These are phyloP conservation scores for Caerostris darwini DNA, from an alignment of 1,140 invertebrate species.

Conservation along the genomic window DNA sequence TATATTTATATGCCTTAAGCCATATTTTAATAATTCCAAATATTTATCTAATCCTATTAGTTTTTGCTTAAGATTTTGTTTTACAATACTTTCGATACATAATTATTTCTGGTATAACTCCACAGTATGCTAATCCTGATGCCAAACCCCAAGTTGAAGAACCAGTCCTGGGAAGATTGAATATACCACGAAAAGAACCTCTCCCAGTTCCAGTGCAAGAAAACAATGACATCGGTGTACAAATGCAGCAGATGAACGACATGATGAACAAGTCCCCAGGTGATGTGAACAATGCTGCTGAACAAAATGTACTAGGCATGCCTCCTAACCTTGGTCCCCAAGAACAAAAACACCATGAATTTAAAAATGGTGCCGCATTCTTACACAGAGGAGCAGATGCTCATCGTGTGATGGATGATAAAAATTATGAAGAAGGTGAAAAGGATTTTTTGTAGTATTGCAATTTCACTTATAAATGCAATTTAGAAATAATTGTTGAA, in stretches of 20 bases:
- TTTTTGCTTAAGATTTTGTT: no score
- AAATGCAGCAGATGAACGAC: conserved; percentile 71
- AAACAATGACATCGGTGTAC: conserved; percentile 67
- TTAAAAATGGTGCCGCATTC: conserved; percentile 50
- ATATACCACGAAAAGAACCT: conserved; percentile 34
- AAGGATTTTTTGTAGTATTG: background rate
- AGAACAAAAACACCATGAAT: conserved; percentile 19
- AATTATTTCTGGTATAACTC: no score
- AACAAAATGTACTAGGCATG: conserved; percentile 44
- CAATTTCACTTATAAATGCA: background rate
- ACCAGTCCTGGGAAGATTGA: conserved; percentile 21
- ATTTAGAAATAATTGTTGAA: background rate
- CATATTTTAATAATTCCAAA: no score
- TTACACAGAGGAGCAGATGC: conserved; percentile 53
- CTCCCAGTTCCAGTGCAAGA: conserved; percentile 25
- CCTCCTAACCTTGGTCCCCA: conserved; percentile 35
- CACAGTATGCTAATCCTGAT: background rate
- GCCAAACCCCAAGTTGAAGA: conserved; percentile 56
- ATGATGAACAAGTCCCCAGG: conserved; percentile 77
- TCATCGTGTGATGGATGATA: conserved; percentile 66
- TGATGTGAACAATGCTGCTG: conserved; percentile 59
- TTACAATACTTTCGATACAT: no score
- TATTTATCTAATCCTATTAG: no score
- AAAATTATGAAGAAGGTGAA: conserved; percentile 73
- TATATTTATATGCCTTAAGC: no score